Conservation (phyloP, 2,113 vertebrate species). For the Lathamus discolor region DNA sequence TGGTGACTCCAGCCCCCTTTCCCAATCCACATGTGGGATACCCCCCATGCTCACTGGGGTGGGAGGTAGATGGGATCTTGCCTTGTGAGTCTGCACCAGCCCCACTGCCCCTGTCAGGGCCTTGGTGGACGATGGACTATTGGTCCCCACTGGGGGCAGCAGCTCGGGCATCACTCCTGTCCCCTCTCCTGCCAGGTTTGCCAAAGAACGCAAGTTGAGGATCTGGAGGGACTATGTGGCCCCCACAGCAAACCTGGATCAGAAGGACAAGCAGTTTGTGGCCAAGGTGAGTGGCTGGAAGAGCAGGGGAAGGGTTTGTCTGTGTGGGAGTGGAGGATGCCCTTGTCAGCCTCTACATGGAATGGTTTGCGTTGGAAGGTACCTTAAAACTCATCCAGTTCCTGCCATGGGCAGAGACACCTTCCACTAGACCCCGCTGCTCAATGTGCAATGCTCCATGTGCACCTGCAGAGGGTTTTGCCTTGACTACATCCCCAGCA, state of each 20-base stretch:
- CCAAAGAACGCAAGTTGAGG: conserved; percentile 92
- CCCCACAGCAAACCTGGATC: conserved; percentile 94
- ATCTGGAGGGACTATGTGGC: conserved; percentile 99
- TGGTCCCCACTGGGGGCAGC: not conserved
- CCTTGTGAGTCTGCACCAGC: not conserved
- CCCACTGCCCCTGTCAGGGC: not conserved
- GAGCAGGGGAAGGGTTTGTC: not conserved
- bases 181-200: conserved; percentile 76
- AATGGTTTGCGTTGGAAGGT: not conserved
- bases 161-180: not conserved
- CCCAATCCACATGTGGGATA: fast-evolving
- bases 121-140: not conserved
- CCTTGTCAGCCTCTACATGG: not conserved
- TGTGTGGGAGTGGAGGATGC: not conserved
- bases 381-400: not conserved
- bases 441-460: not conserved
- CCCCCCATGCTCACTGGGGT: fast-evolving
- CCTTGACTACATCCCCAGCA: fast-evolving
- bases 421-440: not conserved
- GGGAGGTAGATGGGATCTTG: not conserved
- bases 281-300: conserved; percentile 86
- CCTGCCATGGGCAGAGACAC: not conserved
- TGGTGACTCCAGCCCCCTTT: not conserved
- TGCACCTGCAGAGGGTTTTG: not conserved
- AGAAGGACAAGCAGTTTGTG: conserved; percentile 96